Evolutionary conservation across 1,140 invertebrate genomes (phyloP), one percentile per base, ranked within the genome.

Genomic region (Rhagoletis pomonella): DNA sequence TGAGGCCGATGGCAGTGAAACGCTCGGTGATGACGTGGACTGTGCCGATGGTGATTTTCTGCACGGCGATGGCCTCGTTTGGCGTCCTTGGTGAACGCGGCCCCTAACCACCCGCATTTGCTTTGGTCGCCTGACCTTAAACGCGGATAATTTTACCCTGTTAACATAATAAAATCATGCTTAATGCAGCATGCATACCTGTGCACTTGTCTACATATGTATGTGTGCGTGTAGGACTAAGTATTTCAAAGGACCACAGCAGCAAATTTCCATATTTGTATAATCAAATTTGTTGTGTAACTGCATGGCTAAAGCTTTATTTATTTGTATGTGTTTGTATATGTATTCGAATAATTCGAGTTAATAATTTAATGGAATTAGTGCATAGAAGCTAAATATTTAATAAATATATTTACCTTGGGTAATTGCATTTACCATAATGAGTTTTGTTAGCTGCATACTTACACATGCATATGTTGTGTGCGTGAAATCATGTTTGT

Each of bases 51-150:
- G 47, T 2, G 87, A 87, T 7, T 85, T 73, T 67, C 47, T 19
- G 55, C 0, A 44, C 7, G 17, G 47, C 73, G 73, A 81, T 14
- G 65, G 50, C 55, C 44, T 65, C 47, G 88, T 89, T 59, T 89
- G 88, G 88, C 88, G 88, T 47, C 88, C 88, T 60, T 89, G 88
- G 88, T 89, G 65, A 88, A 4, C 12, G 47, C 44, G 47, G 0
- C 17, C 47, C 19, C 17, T 17, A 81, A 55, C 73, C 19, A 55
- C 55, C 42, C 58, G 17, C 47, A 19, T 55, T 58, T 29, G 0
- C 9, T 29, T 29, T 19, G 73, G 73, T 58, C 73, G 73, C 47
- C 5, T 10, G 5, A 81, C 7, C n/a, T 81, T 55, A 17, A 58
- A 81, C n/a, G 47, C 17, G n/a, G 47, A 47, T 81, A 55, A 19